Evolutionary conservation across 2,888 invertebrate species (phyloP).

Genomic region (Eulithis prunata): DNA sequence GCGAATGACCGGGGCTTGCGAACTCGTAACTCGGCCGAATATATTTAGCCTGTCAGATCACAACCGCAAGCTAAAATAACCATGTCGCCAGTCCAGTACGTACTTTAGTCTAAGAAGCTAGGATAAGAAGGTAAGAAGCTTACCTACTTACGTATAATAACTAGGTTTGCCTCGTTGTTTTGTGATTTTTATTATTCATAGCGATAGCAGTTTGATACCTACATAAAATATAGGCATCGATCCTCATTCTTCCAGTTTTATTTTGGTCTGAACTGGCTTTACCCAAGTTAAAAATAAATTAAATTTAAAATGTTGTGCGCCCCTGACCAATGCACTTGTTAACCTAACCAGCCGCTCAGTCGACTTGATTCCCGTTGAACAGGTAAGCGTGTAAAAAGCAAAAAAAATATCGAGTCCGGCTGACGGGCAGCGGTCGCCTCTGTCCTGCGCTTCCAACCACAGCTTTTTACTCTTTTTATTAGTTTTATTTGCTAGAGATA

Average conservation of each 20-base stretch:
- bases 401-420: constrained; percentile 66
- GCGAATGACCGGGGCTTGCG: constrained; percentile 54
- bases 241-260: neutral
- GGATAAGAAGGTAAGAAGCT: too few relatives aligned
- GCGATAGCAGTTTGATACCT: too few relatives aligned
- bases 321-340: constrained; percentile 77
- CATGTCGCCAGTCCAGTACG: constrained; percentile 29
- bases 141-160: neutral
- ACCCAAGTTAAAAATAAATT: constrained; percentile 3
- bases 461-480: constrained; percentile 43
- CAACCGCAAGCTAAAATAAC: constrained; percentile 30
- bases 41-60: constrained; percentile 39
- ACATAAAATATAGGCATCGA: too few relatives aligned
- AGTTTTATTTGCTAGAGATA: constrained; percentile 36
- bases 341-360: constrained; percentile 71
- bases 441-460: constrained; percentile 42
- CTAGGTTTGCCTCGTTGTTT: neutral
- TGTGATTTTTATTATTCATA: too few relatives aligned
- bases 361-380: constrained; percentile 75
- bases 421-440: constrained; percentile 63
- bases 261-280: neutral
- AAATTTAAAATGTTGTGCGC: constrained; percentile 58
- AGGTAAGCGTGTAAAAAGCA: constrained; percentile 77
- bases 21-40: constrained; percentile 37
- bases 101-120: neutral